These are phyloP conservation scores for Trachelus iudaicus DNA, from an alignment of 2,888 invertebrate species.

Conservation along the genomic window DNA sequence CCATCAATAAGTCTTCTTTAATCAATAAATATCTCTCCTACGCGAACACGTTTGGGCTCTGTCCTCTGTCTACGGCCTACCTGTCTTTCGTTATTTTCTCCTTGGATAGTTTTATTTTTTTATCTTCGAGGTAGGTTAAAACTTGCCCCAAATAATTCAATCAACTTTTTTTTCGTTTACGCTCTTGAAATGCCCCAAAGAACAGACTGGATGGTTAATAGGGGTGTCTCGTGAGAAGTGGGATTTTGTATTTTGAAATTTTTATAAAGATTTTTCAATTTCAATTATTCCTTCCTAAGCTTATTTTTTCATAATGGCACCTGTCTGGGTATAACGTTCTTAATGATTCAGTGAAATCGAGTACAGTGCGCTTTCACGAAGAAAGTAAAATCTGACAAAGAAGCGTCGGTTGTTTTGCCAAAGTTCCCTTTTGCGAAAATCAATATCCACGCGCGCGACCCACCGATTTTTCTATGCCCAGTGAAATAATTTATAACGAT, in stretches of 20 bases:
- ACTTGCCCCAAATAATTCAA: neutral
- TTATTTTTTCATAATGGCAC: neutral
- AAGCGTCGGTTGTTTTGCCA: constrained; percentile 5
- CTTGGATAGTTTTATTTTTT: neutral
- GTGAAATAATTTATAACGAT: constrained; percentile 46
- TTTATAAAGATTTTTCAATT: neutral
- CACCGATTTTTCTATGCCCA: neutral
- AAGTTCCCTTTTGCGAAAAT: constrained; percentile 13
- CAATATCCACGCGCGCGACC: neutral
- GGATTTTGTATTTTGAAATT: neutral
- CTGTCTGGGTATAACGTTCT: neutral
- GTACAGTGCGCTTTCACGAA: neutral
- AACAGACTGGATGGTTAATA: neutral
- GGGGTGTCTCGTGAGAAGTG: neutral
- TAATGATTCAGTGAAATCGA: neutral
- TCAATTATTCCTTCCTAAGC: neutral
- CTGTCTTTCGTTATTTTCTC: neutral
- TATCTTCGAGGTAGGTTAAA: neutral
- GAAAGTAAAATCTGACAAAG: neutral
- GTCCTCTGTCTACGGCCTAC: neutral
- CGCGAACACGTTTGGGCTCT: neutral
- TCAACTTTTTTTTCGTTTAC: neutral
- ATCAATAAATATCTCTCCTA: constrained; percentile 4
- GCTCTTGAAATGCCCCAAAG: neutral
- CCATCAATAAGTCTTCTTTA: constrained; percentile 3